Conservation (phyloP, 2,888 invertebrate genomes). For the Phymatocera aterrima region DNA sequence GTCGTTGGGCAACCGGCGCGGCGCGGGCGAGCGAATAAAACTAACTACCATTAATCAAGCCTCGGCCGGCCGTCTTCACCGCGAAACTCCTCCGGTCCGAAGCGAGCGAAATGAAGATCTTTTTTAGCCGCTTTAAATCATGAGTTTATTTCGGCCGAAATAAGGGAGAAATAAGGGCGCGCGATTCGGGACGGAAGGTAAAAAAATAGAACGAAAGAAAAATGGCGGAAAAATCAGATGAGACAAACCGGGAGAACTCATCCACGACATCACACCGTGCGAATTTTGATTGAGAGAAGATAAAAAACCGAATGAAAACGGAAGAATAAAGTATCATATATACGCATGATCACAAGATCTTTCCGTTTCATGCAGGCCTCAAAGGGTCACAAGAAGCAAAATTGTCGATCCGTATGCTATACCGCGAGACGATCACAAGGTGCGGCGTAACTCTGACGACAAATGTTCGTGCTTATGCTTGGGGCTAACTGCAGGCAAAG, state of each 20-base stretch:
- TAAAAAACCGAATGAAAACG: too few relatives aligned
- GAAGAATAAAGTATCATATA: too few relatives aligned
- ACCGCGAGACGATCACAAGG: constrained; percentile 17
- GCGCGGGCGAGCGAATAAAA: constrained; percentile 69
- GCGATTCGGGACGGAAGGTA: constrained; percentile 17
- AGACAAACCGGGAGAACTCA: not conserved
- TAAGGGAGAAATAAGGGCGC: constrained; percentile 38
- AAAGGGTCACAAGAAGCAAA: not conserved
- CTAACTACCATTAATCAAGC: constrained; percentile 71
- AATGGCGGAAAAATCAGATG: too few relatives aligned
- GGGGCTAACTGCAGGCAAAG: too few relatives aligned
- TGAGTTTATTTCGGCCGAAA: constrained; percentile 67
- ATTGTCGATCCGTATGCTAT: not conserved
- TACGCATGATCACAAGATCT: not conserved
- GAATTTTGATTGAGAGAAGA: too few relatives aligned
- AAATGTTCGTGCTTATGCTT: constrained; percentile 4
- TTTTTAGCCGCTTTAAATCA: constrained; percentile 68
- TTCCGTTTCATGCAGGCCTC: not conserved
- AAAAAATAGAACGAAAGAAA: constrained; percentile 19
- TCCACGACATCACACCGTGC: too few relatives aligned
- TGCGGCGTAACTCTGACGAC: constrained; percentile 34
- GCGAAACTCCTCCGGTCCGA: constrained; percentile 63
- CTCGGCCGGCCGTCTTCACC: constrained; percentile 62
- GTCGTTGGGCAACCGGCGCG: constrained; percentile 48
- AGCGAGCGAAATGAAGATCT: constrained; percentile 66